Conservation (phyloP, 2,113 vertebrate genomes). For the Macquaria ambigua region DNA sequence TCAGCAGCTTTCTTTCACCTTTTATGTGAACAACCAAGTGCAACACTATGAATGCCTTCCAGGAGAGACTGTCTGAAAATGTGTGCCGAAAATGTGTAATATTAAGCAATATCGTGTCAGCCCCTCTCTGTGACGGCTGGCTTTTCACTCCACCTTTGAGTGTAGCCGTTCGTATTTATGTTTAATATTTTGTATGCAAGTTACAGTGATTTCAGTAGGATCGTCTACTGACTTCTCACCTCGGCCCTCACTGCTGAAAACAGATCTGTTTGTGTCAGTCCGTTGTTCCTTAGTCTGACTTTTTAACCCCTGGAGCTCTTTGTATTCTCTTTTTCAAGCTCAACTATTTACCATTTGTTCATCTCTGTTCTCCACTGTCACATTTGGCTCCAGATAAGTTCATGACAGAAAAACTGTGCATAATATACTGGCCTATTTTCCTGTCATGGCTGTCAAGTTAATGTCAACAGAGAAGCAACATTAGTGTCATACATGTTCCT, state of each 20-base stretch:
- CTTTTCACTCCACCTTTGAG: neutral
- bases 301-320: slow-evolving; percentile 18
- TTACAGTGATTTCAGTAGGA: neutral
- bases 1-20: neutral
- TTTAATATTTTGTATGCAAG: neutral
- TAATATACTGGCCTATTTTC: slow-evolving; percentile 52
- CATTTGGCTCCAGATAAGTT: slow-evolving; percentile 49
- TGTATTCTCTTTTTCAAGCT: slow-evolving; percentile 5
- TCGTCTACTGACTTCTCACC: neutral
- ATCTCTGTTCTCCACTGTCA: slow-evolving; percentile 40
- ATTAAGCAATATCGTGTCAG: no score
- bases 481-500: slow-evolving; percentile 58
- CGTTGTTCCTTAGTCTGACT: neutral
- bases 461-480: slow-evolving; percentile 58
- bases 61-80: neutral
- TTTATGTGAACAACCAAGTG: neutral
- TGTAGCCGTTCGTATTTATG: neutral
- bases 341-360: slow-evolving; percentile 36
- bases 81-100: no score
- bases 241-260: slow-evolving; percentile 21
- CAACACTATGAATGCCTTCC: neutral
- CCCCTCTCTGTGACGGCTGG: no score
- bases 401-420: slow-evolving; percentile 49
- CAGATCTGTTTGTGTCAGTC: slow-evolving; percentile 2
- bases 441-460: slow-evolving; percentile 65